phyloP scores from a whole-genome alignment of 2,888 invertebrate species.

The Agonopterix heracliana region DNA sequence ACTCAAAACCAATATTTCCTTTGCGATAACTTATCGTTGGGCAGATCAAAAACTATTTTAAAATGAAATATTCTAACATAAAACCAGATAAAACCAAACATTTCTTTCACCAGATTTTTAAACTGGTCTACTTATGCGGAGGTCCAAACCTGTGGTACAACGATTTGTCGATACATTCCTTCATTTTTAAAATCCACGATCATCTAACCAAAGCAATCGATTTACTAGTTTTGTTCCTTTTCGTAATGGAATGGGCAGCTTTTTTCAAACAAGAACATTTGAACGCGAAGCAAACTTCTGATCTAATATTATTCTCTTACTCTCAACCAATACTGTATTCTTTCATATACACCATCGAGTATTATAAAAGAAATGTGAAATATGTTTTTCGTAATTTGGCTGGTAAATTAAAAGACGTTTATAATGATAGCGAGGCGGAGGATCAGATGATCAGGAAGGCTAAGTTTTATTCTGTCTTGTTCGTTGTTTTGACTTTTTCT shows the following conservation, averaged over 20 bases:
- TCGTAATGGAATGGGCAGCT: conserved; percentile 12
- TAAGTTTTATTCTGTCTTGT: conserved; percentile 20
- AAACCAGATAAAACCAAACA: not conserved
- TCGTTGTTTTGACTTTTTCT: conserved; percentile 12
- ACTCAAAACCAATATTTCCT: too few relatives aligned
- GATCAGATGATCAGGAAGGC: conserved; percentile 33
- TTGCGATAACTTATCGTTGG: too few relatives aligned
- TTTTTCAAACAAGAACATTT: conserved; percentile 24
- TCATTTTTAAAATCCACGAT: conserved; percentile 5
- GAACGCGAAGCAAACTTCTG: conserved; percentile 17
- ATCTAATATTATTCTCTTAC: conserved; percentile 9
- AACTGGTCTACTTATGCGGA: not conserved
- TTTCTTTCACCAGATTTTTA: not conserved
- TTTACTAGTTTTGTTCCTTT: conserved; percentile 1
- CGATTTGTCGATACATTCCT: not conserved
- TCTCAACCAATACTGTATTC: conserved; percentile 12
- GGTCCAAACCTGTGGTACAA: conserved; percentile 3
- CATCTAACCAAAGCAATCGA: not conserved
- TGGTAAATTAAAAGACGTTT: conserved; percentile 20
- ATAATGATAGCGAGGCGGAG: conserved; percentile 39
- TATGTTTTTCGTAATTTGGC: conserved; percentile 7
- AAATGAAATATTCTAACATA: too few relatives aligned
- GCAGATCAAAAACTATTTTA: too few relatives aligned
- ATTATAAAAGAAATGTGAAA: conserved; percentile 5
- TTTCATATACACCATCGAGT: conserved; percentile 1